Percentiles rank a stretch among this genome's conserved stretches.
phyloP scores from a whole-genome alignment of 1,140 invertebrate species.

The Drosophila ogumai region DNA sequence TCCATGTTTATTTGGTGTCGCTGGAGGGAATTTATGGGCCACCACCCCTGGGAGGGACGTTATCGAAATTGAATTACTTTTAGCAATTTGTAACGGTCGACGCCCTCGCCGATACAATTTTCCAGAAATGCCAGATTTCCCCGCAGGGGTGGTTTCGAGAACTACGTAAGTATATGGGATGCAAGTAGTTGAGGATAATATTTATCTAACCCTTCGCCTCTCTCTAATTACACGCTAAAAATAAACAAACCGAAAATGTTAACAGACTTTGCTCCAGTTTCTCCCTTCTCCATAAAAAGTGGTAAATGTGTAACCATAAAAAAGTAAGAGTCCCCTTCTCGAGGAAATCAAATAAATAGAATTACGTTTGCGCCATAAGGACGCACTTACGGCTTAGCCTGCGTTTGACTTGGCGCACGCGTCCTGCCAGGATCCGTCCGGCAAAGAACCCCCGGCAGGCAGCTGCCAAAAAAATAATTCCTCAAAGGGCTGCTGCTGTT shows the following conservation, averaged over 20 bases:
- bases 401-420: conserved; percentile 66
- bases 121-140: conserved; percentile 13
- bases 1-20: conserved; percentile 66
- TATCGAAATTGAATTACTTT: conserved; percentile 76
- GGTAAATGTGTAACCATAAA: conserved; percentile 28
- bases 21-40: conserved; percentile 51
- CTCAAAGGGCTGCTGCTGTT: conserved; percentile 50
- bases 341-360: conserved; percentile 63
- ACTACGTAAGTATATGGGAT: neutral
- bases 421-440: conserved; percentile 37
- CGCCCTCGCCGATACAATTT: conserved; percentile 24
- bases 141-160: neutral
- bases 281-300: conserved; percentile 25
- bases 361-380: conserved; percentile 60
- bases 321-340: conserved; percentile 22
- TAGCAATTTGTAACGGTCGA: conserved; percentile 67
- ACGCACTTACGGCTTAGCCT: conserved; percentile 50
- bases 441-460: conserved; percentile 55
- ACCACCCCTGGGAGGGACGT: conserved; percentile 30
- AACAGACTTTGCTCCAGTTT: conserved; percentile 54
- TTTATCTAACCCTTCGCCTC: conserved; percentile 11
- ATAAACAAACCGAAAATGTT: conserved; percentile 63
- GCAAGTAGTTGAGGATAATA: neutral
- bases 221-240: conserved; percentile 16
- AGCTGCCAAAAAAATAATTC: conserved; percentile 43